These are phyloP conservation scores for Euschistus heros DNA, from an alignment of 1,140 invertebrate genomes.

Conservation along the genomic window DNA sequence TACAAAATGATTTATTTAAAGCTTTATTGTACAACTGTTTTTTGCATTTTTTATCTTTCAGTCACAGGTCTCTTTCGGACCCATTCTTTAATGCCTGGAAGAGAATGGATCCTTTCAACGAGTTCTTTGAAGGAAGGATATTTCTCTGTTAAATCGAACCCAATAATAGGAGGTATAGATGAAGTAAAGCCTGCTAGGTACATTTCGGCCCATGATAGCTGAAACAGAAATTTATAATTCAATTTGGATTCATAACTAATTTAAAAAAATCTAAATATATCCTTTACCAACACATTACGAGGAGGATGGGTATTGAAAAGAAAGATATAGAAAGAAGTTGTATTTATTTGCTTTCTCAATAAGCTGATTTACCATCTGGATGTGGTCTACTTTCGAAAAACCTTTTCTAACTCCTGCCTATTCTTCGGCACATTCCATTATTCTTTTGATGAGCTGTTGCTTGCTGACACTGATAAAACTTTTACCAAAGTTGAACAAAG, in stretches of 20 bases:
- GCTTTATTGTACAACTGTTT: no score
- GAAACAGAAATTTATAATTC: neutral
- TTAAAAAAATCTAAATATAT: neutral
- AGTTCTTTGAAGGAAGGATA: neutral
- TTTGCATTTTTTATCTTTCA: no score
- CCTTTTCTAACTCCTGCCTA: no score
- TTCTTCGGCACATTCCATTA: no score
- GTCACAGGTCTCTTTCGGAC: neutral
- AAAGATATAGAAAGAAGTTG: neutral
- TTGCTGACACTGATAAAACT: no score
- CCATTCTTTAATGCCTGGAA: neutral
- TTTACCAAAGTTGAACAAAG: no score
- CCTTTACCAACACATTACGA: no score
- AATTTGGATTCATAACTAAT: neutral
- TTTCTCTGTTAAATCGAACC: neutral
- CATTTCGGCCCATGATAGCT: neutral
- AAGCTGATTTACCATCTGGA: no score
- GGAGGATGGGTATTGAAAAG: neutral
- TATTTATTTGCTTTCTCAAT: neutral
- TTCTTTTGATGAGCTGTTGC: no score
- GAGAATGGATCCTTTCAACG: neutral
- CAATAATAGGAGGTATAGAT: neutral
- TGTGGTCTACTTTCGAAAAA: no score
- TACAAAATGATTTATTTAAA: no score
- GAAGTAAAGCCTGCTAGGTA: neutral